Base-by-base conservation (phyloP, 2,797 vertebrate species). In the Triplophysa yarkandensis region DNA sequence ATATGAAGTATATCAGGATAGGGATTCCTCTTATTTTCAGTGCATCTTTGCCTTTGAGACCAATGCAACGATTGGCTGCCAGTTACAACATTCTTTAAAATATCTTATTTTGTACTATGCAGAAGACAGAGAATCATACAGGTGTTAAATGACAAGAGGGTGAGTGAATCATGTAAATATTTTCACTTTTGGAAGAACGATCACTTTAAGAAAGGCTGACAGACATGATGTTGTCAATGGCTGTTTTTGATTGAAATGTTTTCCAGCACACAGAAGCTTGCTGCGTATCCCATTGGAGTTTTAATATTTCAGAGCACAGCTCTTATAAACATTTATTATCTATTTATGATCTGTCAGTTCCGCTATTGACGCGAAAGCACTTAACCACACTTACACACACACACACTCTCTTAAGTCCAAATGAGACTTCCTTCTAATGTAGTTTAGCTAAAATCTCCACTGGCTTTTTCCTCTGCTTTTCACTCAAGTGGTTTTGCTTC, bases 321-420 rank as follows among this genome's bases (percentile, higher is more conserved):
- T 76, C 78, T 77, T 72, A 76, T 82, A 80, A 81, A 81, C 72
- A 52, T 80, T 44, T 78, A 68, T 78, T 70, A 81, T 78, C 66
- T 80, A 80, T 79, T 83, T 80, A 81, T 83, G 72, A 74, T 63
- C 72, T 76, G 69, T 76, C 73, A 78, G 61, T 82, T 83, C 82
- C 78, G 73, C 76, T 83, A 82, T 83, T 78, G 80, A 83, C 3
- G 43, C 13, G 36, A 74, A 80, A 77, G 76, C 78, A 80, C 78
- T 82, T 82, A 80, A 52, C 68, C 41, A 52, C 74, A 79, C 78
- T 76, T 75, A 80, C 50, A 74, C 57, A 52, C 54, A 36, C 48
- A 30, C 66, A 61, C 58, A 46, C 28, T 67, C 65, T 69, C 65
- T 63, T 21, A 58, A 68, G 4, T 39, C 62, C 65, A 36, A 58